phyloP scores from a whole-genome alignment of 2,888 invertebrate genomes.

The Drosophila incognita region DNA sequence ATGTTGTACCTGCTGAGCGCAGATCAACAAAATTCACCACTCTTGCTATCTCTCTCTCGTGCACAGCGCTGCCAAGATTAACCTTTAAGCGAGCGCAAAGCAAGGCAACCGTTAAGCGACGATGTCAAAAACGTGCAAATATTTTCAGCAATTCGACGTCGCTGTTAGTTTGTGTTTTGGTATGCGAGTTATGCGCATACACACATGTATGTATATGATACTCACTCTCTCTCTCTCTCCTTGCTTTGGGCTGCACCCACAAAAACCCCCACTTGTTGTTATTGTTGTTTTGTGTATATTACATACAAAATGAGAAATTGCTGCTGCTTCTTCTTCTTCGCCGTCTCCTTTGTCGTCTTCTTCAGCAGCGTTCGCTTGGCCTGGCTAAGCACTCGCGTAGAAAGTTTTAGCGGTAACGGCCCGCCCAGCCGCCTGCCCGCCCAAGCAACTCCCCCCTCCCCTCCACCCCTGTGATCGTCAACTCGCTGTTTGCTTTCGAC shows the following conservation, averaged over 20 bases:
- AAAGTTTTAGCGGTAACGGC: slow-evolving; percentile 77
- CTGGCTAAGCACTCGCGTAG: slow-evolving; percentile 78
- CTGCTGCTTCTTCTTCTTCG: slow-evolving; percentile 24
- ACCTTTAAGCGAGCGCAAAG: slow-evolving; percentile 49
- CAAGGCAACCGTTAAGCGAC: slow-evolving; percentile 38
- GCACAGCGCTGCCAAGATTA: slow-evolving; percentile 26
- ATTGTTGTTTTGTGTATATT: slow-evolving; percentile 39
- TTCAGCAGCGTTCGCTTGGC: slow-evolving; percentile 62
- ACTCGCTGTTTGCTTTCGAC: slow-evolving; percentile 67
- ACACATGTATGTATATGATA: neutral
- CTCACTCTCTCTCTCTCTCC: slow-evolving; percentile 14
- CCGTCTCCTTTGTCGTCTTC: slow-evolving; percentile 36
- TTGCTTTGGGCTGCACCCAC: slow-evolving; percentile 36
- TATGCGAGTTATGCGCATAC: slow-evolving; percentile 58
- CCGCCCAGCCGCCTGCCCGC: slow-evolving; percentile 46
- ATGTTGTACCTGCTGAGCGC: slow-evolving; percentile 5
- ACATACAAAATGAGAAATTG: slow-evolving; percentile 65
- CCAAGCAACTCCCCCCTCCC: slow-evolving; percentile 2
- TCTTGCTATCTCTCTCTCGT: slow-evolving; percentile 12
- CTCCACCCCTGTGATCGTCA: slow-evolving; percentile 1
- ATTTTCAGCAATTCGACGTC: slow-evolving; percentile 60
- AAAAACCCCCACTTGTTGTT: slow-evolving; percentile 22
- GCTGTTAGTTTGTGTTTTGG: slow-evolving; percentile 56
- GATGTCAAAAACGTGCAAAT: slow-evolving; percentile 73
- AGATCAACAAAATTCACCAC: slow-evolving; percentile 8